A percentile compares a stretch with the other conserved stretches of the same genome.
Evolutionary conservation across 2,888 invertebrate genomes (phyloP).

Genomic region (Idaea dimidiata): DNA sequence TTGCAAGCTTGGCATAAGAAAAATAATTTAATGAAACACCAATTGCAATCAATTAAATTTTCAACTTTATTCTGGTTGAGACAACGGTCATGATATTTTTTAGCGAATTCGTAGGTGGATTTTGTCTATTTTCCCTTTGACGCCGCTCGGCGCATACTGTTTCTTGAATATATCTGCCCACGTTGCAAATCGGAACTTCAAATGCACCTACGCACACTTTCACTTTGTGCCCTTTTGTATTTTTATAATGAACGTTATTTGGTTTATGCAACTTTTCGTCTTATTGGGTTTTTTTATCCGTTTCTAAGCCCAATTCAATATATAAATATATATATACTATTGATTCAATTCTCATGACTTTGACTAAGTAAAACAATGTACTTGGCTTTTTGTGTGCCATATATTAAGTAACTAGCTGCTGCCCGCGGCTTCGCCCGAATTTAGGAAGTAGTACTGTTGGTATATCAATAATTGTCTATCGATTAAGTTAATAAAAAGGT

Average conservation of each 20-base stretch:
- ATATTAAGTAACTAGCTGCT: no score
- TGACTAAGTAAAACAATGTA: neutral
- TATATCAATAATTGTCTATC: no score
- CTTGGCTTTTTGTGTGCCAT: constrained; percentile 11
- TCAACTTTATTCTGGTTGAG: neutral
- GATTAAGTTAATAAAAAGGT: no score
- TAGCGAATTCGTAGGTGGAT: constrained; percentile 15
- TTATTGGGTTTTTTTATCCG: constrained; percentile 9
- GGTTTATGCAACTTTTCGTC: constrained; percentile 21
- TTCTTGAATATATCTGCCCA: constrained; percentile 22
- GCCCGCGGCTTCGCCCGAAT: no score
- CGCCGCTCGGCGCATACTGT: constrained; percentile 13
- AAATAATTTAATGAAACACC: neutral
- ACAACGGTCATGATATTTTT: neutral
- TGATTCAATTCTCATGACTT: neutral
- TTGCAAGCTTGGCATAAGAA: neutral
- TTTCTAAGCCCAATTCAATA: neutral
- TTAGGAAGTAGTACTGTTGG: no score
- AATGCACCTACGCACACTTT: constrained; percentile 31
- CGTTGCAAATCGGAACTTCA: constrained; percentile 20
- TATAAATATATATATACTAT: no score
- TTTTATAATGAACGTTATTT: constrained; percentile 2
- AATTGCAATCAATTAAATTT: neutral
- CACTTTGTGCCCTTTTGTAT: constrained; percentile 32
- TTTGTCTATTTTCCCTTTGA: constrained; percentile 17